Percentiles rank a stretch among this genome's conserved stretches.
Conservation (phyloP, 1,140 invertebrate species). For the Phymastichus coffea region DNA sequence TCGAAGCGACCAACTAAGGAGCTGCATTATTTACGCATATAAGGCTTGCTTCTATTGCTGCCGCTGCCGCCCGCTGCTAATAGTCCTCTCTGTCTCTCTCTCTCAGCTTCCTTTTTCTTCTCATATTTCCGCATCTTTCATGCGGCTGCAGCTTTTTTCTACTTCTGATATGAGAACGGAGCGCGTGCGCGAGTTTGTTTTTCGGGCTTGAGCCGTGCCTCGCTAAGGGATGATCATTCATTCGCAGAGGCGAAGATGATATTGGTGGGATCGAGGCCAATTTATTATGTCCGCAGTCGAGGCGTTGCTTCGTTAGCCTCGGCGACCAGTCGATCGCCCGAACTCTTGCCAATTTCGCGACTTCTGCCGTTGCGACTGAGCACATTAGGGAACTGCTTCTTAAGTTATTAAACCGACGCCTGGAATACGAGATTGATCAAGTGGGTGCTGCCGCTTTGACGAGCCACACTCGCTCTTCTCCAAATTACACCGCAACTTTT, state of each 20-base stretch:
- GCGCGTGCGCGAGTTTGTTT: background rate
- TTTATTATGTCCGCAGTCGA: constrained; percentile 34
- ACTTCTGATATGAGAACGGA: no score
- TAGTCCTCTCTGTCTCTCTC: no score
- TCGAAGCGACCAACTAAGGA: constrained; percentile 23
- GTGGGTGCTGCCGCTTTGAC: no score
- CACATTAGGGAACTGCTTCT: background rate
- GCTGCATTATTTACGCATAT: constrained; percentile 47
- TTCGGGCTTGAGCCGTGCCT: constrained; percentile 26
- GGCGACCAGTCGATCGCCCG: constrained; percentile 31
- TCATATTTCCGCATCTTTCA: constrained; percentile 50
- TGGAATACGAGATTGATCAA: no score
- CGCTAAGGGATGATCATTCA: constrained; percentile 40
- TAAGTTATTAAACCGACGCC: no score
- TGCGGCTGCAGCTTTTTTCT: constrained; percentile 26
- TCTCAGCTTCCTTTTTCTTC: no score
- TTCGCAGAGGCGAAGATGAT: no score
- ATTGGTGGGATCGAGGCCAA: constrained; percentile 33
- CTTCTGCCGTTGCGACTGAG: constrained; percentile 22
- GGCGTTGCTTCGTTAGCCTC: constrained; percentile 34
- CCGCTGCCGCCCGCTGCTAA: no score
- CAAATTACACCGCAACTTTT: no score
- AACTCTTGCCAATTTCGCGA: constrained; percentile 19
- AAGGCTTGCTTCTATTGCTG: no score
- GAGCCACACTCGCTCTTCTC: no score